Evolutionary conservation across 2,113 vertebrate genomes (phyloP), one percentile per base, ranked within the genome.

Genomic region (Pterophyllum scalare): DNA sequence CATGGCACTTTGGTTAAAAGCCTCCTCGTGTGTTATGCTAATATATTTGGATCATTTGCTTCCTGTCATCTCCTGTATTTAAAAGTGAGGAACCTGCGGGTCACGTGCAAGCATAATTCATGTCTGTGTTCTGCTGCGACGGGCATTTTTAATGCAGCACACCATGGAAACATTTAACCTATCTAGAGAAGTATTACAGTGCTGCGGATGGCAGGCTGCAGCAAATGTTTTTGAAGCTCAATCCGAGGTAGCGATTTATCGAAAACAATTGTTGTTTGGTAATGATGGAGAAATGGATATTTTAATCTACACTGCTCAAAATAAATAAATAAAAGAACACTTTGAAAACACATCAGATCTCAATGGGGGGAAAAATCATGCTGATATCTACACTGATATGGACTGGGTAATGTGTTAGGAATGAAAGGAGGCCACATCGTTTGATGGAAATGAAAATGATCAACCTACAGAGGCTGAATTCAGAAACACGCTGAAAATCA

Each of bases 1-100:
- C 65, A 49, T 38, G 54, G 70, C 84, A 77, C 88, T 88, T 14
- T 46, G 49, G 57, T 59, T 84, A 81, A 90, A 83, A 89, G 87
- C 81, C 3, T 35, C 38, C 57, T 13, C 64, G 4, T 31, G 43
- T 72, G 75, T 52, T 88, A 67, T 81, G 85, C 77, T 84, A 87
- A 83, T 88, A 59, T 17, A 13, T 77, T 49, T 3, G 0, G 14
- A 64, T 81, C 75, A 75, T 88, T 84, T 58, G 81, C 77, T 82
- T 86, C 58, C 77, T 84, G 84, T 80, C 57, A 10, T 67, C 59
- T 58, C 5, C 46, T 26, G 26, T 12, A 7, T 80, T 79, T 38
- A 75, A 62, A 43, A 59, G 60, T 4, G 20, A 80, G 67, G 67
- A 77, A 31, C 57, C 52, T 43, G 10, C 52, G 0, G 38, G 28